phyloP scores from a whole-genome alignment of 1,140 invertebrate genomes.

The Pinna nobilis region DNA sequence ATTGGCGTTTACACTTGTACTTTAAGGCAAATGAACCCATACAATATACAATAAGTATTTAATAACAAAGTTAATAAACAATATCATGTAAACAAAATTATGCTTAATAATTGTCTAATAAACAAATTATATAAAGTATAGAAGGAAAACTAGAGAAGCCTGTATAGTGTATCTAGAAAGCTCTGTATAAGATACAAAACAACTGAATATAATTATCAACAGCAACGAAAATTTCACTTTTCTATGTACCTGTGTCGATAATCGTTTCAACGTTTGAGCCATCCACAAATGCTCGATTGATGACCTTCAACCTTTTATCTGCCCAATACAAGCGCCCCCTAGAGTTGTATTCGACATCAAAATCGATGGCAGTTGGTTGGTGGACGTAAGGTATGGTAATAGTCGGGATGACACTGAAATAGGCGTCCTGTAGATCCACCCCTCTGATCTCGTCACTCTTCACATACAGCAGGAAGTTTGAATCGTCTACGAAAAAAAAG shows the following conservation, averaged over 20 bases:
- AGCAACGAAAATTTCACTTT: too few species aligned
- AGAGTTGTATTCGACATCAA: constrained; percentile 75
- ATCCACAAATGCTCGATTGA: constrained; percentile 82
- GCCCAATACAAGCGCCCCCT: constrained; percentile 86
- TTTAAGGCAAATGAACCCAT: neutral
- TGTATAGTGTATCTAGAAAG: too few species aligned
- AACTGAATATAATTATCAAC: too few species aligned
- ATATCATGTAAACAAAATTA: too few species aligned
- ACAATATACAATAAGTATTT: too few species aligned
- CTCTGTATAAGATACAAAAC: too few species aligned
- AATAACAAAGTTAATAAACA: too few species aligned
- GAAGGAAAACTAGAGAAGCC: too few species aligned
- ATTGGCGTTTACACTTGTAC: neutral
- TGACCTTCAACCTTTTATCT: constrained; percentile 84
- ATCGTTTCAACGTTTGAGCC: constrained; percentile 82
- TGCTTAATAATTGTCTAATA: too few species aligned
- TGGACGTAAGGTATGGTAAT: constrained; percentile 80
- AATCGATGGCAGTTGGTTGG: constrained; percentile 82
- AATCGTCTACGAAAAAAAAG: constrained; percentile 79
- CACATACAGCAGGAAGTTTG: constrained; percentile 84
- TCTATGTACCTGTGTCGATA: constrained; percentile 83
- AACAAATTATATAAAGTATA: too few species aligned
- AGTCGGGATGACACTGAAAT: constrained; percentile 86
- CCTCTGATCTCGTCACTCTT: constrained; percentile 87
- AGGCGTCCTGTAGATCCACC: constrained; percentile 84